These are phyloP conservation scores for Ameiurus melas DNA, from an alignment of 2,113 vertebrate species.

Conservation along the genomic window DNA sequence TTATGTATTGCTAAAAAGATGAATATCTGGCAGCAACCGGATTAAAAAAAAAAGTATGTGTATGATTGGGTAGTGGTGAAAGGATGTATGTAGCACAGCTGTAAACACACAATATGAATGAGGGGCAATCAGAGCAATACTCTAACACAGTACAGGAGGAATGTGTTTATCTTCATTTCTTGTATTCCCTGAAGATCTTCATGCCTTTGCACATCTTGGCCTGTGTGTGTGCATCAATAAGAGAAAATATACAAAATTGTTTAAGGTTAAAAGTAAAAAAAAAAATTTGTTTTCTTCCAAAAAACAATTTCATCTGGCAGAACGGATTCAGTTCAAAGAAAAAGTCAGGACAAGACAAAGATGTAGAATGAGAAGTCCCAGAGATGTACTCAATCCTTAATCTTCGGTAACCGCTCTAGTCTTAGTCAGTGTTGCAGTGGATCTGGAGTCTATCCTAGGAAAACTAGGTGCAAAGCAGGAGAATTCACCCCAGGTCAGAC, in stretches of 20 bases:
- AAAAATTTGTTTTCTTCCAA: constrained; percentile 7
- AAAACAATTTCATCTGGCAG: constrained; percentile 1
- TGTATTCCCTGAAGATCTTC: constrained; percentile 36
- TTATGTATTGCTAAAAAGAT: neutral
- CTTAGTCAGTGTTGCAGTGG: neutral
- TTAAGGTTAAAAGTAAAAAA: neutral
- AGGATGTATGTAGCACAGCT: constrained; percentile 8
- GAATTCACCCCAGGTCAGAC: neutral
- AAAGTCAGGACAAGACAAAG: neutral
- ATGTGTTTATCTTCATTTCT: constrained; percentile 37
- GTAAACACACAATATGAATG: neutral
- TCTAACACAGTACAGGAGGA: constrained; percentile 29
- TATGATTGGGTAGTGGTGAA: constrained; percentile 1
- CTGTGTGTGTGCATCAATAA: neutral
- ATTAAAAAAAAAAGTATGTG: neutral
- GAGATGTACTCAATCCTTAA: neutral
- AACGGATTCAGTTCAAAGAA: neutral
- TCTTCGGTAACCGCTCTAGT: neutral
- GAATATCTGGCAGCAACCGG: neutral
- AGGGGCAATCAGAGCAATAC: neutral
- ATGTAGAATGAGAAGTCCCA: neutral
- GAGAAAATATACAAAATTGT: constrained; percentile 15
- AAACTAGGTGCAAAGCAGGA: neutral
- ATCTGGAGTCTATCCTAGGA: neutral
- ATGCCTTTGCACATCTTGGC: constrained; percentile 16